Conservation (phyloP, 2,797 vertebrate genomes). For the Rhyacichthys aspro region DNA sequence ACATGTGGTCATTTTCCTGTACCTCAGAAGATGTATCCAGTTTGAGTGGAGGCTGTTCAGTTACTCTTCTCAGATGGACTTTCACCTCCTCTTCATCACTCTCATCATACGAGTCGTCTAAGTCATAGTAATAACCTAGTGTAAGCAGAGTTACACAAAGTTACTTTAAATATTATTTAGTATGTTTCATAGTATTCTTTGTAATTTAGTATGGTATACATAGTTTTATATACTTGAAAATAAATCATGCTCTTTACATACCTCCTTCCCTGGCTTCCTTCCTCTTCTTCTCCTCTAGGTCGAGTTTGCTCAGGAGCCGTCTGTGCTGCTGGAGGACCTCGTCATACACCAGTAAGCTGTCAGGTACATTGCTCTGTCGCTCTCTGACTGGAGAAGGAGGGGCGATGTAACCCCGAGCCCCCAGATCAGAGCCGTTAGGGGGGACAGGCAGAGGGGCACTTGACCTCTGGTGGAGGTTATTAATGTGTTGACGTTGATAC, state of each 20-base stretch:
- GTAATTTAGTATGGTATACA: too few species aligned
- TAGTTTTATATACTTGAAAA: not conserved
- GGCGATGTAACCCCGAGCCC: conserved; percentile 49
- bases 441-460: conserved; percentile 39
- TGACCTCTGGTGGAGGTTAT: conserved; percentile 75
- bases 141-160: conserved; percentile 17
- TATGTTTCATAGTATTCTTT: too few species aligned
- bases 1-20: not conserved
- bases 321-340: conserved; percentile 90
- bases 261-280: conserved; percentile 77
- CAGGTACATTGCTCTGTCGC: conserved; percentile 55
- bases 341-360: conserved; percentile 85
- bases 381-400: conserved; percentile 73
- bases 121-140: conserved; percentile 90
- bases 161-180: conserved; percentile 10
- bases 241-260: conserved; percentile 64
- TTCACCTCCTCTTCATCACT: conserved; percentile 92
- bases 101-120: conserved; percentile 91
- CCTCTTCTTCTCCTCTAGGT: conserved; percentile 88
- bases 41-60: conserved; percentile 89
- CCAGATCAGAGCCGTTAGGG: conserved; percentile 59
- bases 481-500: conserved; percentile 64
- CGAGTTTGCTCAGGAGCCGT: conserved; percentile 89
- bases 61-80: conserved; percentile 89
- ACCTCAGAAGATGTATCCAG: conserved; percentile 90